Evolutionary conservation across 2,888 invertebrate genomes (phyloP), one percentile per base, ranked within the genome.

Genomic region (Drosophila pseudotalamancana): DNA sequence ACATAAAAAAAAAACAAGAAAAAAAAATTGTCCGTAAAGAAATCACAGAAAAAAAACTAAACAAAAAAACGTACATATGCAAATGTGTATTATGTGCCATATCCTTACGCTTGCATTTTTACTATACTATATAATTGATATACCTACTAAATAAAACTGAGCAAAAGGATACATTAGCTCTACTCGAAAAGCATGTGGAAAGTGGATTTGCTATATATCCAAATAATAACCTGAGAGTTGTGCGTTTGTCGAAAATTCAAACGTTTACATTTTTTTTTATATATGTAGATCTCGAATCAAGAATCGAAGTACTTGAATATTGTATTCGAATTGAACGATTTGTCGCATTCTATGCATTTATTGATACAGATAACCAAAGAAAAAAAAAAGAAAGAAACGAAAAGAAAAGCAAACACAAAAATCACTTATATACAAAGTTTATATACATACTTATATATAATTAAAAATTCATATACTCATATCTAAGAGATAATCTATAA

Each of bases 321-420:
- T 45, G 23, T 31, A 73, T 59, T 72, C 73, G 56, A 51, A 62
- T 54, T 68, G 55, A 51, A 75, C 68, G 77, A 82, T 80, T 83
- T 86, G 54, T 71, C 87, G 79, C 80, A 80, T 80, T 82, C 86
- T 79, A 68, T 86, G 81, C 81, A 82, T 82, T 81, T 86, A 82
- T 64, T 70, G 49, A 82, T 72, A 63, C 70, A 61, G 59, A 54
- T 77, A 74, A 76, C 59, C 73, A 32, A 57, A 43, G 8, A 12
- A 43, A 18, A 18, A 43, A 29, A 18, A 4, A 29, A 18, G 16
- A 4, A 12, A 29, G 11, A 66, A 39, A 46, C 51, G 37, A 55
- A 60, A 25, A 19, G 45, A 56, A 39, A 59, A 64, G 27, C 27
- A 54, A 59, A 54, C 25, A 55, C 5, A 46, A 18, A n/a, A 60